Evolutionary conservation across 2,113 vertebrate species (phyloP).

Genomic region (Pitta sordida): DNA sequence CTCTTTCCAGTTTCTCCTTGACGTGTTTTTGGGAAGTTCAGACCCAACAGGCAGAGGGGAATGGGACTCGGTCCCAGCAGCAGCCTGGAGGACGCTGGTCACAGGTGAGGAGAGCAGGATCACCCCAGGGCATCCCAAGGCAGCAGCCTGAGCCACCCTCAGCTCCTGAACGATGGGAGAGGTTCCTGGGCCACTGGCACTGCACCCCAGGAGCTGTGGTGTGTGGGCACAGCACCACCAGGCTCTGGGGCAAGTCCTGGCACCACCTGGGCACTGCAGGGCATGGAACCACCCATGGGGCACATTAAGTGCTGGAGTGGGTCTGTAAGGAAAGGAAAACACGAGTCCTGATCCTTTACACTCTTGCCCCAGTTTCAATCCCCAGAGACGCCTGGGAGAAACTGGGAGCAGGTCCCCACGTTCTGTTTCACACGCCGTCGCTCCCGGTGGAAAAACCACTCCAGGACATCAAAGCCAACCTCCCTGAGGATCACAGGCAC

Average conservation of each 20-base stretch:
- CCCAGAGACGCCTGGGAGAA: not conserved
- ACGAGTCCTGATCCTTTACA: accelerated
- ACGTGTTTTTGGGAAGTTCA: not conserved
- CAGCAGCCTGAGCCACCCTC: not conserved
- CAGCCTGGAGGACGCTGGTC: accelerated
- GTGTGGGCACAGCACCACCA: accelerated
- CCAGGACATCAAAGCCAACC: not conserved
- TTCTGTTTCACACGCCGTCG: not conserved
- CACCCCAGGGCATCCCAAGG: not conserved
- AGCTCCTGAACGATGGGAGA: not conserved
- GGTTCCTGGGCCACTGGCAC: not conserved
- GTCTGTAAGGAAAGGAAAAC: not conserved
- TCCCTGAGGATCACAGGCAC: not conserved
- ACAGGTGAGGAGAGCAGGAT: not conserved
- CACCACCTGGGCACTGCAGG: not conserved
- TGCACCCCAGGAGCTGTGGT: not conserved
- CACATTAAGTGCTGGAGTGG: not conserved
- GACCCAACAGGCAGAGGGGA: not conserved
- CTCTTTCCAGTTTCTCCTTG: not conserved
- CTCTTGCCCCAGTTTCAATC: not conserved
- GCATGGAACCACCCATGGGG: accelerated
- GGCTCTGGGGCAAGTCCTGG: not conserved
- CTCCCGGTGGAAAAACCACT: not conserved
- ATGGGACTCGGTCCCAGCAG: not conserved
- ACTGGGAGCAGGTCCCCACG: not conserved